Percentiles rank a stretch among this genome's conserved stretches.
Evolutionary conservation across 2,113 vertebrate genomes (phyloP).

Genomic region (Nesoenas mayeri): DNA sequence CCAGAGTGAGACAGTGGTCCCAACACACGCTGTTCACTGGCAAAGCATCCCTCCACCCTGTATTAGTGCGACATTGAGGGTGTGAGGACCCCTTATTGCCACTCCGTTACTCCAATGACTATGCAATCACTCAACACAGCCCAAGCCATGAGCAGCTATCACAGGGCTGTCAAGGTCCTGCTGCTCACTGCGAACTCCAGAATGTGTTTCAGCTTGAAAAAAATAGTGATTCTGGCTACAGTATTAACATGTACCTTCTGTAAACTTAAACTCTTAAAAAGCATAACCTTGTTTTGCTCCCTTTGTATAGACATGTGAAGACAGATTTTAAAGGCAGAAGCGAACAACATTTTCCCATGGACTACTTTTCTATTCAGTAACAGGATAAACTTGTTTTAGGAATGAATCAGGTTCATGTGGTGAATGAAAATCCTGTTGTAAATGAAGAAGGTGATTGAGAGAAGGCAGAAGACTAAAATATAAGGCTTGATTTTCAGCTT

Average conservation of each 20-base stretch:
- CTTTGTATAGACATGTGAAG: neutral
- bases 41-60: neutral
- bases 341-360: neutral
- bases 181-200: neutral
- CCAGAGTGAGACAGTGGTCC: neutral
- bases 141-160: neutral
- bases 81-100: neutral
- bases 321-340: neutral
- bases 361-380: neutral
- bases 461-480: neutral
- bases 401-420: neutral
- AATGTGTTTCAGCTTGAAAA: neutral
- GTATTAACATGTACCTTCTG: neutral
- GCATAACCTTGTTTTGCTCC: neutral
- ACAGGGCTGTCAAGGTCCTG: neutral
- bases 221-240: neutral
- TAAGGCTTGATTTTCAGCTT: neutral
- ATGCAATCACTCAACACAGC: no score
- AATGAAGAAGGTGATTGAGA: neutral
- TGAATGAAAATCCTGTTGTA: neutral
- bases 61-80: neutral
- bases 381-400: constrained; percentile 37
- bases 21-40: neutral
- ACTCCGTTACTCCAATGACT: neutral
- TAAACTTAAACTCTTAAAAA: neutral